phyloP scores from a whole-genome alignment of 2,113 vertebrate genomes.

The Cheilinus undulatus region DNA sequence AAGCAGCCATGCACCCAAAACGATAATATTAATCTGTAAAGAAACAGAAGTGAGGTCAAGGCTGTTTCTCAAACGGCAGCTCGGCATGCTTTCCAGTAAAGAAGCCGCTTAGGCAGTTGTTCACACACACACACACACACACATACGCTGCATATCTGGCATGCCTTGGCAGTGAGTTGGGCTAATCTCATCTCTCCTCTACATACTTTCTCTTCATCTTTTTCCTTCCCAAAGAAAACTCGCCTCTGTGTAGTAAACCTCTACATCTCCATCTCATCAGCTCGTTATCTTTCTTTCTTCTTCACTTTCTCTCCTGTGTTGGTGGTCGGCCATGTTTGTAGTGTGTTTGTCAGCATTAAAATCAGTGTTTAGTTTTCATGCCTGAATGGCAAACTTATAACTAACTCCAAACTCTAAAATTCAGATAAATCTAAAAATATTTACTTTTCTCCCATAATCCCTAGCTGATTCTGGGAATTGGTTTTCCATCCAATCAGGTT shows the following conservation, averaged over 20 bases:
- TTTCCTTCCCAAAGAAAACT: neutral
- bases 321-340: too few species aligned
- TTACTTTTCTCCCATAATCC: too few species aligned
- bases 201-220: conserved; percentile 28
- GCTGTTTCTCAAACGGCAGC: neutral
- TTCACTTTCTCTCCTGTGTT: neutral
- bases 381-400: too few species aligned
- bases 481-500: too few species aligned
- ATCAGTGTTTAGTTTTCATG: too few species aligned
- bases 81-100: conserved; percentile 11
- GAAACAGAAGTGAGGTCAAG: neutral
- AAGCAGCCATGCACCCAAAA: too few species aligned
- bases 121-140: conserved; percentile 48
- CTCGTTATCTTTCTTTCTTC: conserved; percentile 23
- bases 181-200: conserved; percentile 58
- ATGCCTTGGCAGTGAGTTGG: conserved; percentile 60
- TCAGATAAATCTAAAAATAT: too few species aligned
- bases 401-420: too few species aligned
- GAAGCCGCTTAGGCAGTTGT: conserved; percentile 20
- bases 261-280: conserved; percentile 21
- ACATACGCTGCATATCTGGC: conserved; percentile 59
- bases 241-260: neutral
- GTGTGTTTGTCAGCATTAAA: too few species aligned
- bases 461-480: too few species aligned
- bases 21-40: too few species aligned